Evolutionary conservation across 2,888 invertebrate genomes (phyloP), one percentile per base, ranked within the genome.

Genomic region (Cephus runcator): DNA sequence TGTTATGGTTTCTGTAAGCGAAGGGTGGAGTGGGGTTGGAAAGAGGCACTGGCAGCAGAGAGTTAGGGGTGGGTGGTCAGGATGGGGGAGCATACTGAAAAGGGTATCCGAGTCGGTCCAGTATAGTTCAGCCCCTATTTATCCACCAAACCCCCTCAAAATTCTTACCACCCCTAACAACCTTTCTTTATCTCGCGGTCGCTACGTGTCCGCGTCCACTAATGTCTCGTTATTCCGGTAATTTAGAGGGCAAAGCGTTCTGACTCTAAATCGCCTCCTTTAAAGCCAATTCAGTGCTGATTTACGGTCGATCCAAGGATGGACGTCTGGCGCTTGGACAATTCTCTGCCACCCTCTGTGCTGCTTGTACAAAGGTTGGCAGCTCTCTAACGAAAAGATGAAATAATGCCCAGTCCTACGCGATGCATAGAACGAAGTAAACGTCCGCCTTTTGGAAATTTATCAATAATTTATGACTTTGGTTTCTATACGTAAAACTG

Each of bases 191-290:
- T 82, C 81, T 80, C 80, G 80, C 78, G 81, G 79, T 77, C 77
- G 82, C 77, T 85, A 84, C 85, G 86, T 85, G 85, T 85, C 83
- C 81, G 85, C 82, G 82, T 82, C 83, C 79, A 82, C 86, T 85
- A 86, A 85, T 84, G 84, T 84, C 85, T 86, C 84, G 82, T 86
- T 87, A 85, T 83, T 81, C 83, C 77, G 75, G 83, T 83, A 86
- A 87, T 87, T 85, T 83, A 85, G 81, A 79, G 82, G 80, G 81
- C 77, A 79, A 79, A 80, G 79, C 73, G 81, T 82, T 75, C 77
- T 73, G 85, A 87, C 85, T 86, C 82, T 79, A 82, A 86, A 86
- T 86, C 84, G 81, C 81, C 86, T 86, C 79, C 82, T 86, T 86
- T 85, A 82, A 80, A 83, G 81, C 82, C 84, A 81, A 86, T 86